A percentile compares a stretch with the other conserved stretches of the same genome.
Conservation (phyloP, 2,113 vertebrate genomes). For the Prunella himalayana region DNA sequence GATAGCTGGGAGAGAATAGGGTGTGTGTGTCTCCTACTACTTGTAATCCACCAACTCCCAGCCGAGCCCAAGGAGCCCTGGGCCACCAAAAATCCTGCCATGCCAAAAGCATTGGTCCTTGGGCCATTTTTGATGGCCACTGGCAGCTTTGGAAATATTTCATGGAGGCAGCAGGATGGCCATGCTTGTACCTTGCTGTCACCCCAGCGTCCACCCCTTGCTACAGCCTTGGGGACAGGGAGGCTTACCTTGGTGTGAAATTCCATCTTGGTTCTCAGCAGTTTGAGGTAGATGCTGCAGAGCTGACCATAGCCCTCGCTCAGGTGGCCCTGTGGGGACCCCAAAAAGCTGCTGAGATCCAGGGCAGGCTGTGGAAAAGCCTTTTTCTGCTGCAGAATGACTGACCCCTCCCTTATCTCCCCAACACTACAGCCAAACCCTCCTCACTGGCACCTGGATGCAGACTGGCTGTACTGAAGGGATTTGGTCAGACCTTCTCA, state of each 20-base stretch:
- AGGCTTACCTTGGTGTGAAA: constrained; percentile 92
- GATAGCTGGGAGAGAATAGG: neutral
- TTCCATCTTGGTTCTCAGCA: constrained; percentile 99
- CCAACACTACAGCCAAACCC: neutral
- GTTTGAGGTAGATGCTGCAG: constrained; percentile 98
- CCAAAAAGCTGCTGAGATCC: neutral
- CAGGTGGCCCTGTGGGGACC: constrained; percentile 86
- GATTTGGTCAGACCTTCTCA: neutral
- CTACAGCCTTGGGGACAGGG: neutral
- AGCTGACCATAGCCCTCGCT: constrained; percentile 95
- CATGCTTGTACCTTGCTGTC: neutral
- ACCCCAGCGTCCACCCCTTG: no score
- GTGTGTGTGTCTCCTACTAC: neutral
- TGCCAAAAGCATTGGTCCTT: rapidly evolving
- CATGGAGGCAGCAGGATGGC: neutral
- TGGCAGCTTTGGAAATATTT: neutral
- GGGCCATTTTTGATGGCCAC: neutral
- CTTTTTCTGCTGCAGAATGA: neutral
- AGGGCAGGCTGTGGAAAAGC: neutral
- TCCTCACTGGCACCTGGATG: rapidly evolving
- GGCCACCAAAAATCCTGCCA: neutral
- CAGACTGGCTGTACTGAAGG: neutral
- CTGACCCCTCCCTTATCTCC: neutral
- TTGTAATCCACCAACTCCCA: neutral
- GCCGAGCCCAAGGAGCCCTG: neutral